Conservation (phyloP, 1,140 invertebrate species). For the Tetragonula clypearis region DNA sequence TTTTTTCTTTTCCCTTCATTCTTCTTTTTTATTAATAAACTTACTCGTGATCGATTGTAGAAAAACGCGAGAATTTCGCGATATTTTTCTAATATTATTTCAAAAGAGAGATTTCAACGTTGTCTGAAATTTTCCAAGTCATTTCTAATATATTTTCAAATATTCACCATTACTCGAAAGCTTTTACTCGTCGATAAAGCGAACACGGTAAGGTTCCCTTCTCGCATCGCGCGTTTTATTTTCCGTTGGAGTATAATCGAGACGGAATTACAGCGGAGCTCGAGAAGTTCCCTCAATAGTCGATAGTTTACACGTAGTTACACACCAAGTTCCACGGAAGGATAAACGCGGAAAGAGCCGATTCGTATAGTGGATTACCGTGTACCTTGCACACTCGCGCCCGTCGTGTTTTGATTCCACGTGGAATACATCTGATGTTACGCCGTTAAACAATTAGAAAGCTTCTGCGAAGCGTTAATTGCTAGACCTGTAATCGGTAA, state of each 20-base stretch:
- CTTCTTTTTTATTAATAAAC: background rate
- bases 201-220: background rate
- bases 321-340: conserved; percentile 36
- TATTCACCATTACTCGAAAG: no score
- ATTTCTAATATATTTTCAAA: no score
- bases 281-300: conserved; percentile 40
- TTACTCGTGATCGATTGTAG: no score
- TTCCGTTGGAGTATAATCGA: background rate
- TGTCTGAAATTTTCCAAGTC: background rate
- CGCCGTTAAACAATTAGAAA: conserved; percentile 20
- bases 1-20: no score
- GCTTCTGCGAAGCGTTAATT: background rate
- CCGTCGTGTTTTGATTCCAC: conserved; percentile 9
- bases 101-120: background rate
- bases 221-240: background rate
- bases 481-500: background rate
- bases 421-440: conserved; percentile 8
- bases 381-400: conserved; percentile 14
- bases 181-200: background rate
- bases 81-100: no score
- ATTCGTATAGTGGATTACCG: conserved; percentile 36
- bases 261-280: background rate
- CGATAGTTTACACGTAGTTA: conserved; percentile 42
- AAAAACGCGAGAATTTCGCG: no score
- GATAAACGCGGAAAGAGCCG: conserved; percentile 32